Conservation (phyloP, 2,797 vertebrate species). For the Falco berigora region DNA sequence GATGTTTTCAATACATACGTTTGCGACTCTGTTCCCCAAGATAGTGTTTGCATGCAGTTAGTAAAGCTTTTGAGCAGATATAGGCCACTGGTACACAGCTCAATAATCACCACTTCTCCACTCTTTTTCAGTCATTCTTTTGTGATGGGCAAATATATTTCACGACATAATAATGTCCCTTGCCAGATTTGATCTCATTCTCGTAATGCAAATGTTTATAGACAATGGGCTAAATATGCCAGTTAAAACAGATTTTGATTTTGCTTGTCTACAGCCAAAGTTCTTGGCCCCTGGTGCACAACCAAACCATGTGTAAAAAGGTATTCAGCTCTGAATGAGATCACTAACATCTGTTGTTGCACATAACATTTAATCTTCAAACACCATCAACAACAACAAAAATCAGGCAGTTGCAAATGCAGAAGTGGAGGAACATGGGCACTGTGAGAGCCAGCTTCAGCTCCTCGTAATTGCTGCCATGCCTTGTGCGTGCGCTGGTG, state of each 20-base stretch:
- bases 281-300: conserved; percentile 22
- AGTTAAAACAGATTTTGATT: conserved; percentile 58
- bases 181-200: conserved; percentile 30
- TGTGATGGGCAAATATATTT: conserved; percentile 20
- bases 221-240: conserved; percentile 26
- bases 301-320: conserved; percentile 41
- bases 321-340: conserved; percentile 40
- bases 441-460: not conserved
- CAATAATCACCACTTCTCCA: not conserved
- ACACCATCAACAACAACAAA: not conserved
- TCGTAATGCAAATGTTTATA: not conserved
- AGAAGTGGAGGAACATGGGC: not conserved
- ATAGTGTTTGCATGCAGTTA: not conserved
- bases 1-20: not conserved
- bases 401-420: not conserved
- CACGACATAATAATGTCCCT: not conserved
- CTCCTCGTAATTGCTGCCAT: not conserved
- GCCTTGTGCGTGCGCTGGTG: not conserved
- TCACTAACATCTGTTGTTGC: conserved; percentile 54
- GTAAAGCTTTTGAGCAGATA: not conserved
- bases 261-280: conserved; percentile 52
- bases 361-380: conserved; percentile 34
- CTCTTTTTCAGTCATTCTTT: not conserved
- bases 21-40: not conserved
- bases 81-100: not conserved